Conservation (phyloP, 1,140 invertebrate genomes). For the Drosophila teissieri region DNA sequence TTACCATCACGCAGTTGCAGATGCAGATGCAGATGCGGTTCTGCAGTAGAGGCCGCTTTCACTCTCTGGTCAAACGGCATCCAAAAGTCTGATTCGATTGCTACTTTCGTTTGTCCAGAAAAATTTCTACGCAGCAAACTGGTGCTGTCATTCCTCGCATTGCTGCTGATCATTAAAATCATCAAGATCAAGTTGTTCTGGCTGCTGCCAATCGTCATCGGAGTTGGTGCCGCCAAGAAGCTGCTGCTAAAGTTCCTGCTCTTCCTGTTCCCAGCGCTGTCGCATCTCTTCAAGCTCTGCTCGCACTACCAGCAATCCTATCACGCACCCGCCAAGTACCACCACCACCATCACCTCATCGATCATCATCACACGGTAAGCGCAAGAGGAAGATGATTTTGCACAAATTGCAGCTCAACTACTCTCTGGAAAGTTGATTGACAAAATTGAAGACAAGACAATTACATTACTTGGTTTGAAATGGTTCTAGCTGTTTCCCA, state of each 20-base stretch:
- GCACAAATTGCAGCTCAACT: constrained; percentile 22
- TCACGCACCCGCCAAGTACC: constrained; percentile 91
- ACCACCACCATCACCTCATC: constrained; percentile 91
- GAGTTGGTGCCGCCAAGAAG: constrained; percentile 92
- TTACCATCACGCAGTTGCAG: constrained; percentile 13
- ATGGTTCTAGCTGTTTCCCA: too few species aligned
- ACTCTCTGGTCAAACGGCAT: constrained; percentile 49
- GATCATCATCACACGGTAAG: constrained; percentile 87
- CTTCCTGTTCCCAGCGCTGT: constrained; percentile 92
- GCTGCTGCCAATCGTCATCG: constrained; percentile 89
- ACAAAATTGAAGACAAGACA: background rate
- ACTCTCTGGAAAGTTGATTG: constrained; percentile 6
- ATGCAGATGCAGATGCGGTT: constrained; percentile 10
- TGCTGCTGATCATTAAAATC: constrained; percentile 91
- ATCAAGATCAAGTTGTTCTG: constrained; percentile 91
- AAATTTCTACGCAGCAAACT: constrained; percentile 91
- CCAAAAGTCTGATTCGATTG: constrained; percentile 40
- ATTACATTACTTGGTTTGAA: background rate
- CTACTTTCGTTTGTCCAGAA: constrained; percentile 85
- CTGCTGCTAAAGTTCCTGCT: constrained; percentile 91
- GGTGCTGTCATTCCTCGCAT: constrained; percentile 89
- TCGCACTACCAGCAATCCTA: constrained; percentile 90
- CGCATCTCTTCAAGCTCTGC: constrained; percentile 93
- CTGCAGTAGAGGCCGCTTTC: constrained; percentile 53
- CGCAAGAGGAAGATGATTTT: constrained; percentile 20